These are phyloP conservation scores for Papilio xuthus DNA, from an alignment of 1,140 invertebrate species.

Conservation along the genomic window DNA sequence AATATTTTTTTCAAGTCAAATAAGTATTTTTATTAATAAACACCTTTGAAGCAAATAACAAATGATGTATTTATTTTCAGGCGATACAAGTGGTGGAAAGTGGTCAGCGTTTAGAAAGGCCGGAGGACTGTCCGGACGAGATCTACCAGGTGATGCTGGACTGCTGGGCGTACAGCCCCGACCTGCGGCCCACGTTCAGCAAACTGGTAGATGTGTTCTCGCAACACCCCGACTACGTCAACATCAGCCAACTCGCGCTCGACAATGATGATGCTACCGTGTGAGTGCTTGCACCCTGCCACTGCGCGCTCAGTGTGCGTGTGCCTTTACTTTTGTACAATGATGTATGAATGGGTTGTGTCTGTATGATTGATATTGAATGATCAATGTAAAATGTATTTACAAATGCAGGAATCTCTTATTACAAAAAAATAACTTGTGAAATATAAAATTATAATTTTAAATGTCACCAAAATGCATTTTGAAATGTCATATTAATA, in stretches of 20 bases:
- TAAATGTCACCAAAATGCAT: no score
- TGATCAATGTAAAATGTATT: background rate
- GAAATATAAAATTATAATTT: no score
- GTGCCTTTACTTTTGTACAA: background rate
- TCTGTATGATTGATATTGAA: background rate
- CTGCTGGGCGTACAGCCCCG: conserved; percentile 93
- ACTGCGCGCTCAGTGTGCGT: background rate
- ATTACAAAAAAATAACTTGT: no score
- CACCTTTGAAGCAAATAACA: no score
- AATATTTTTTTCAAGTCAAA: no score
- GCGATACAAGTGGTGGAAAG: conserved; percentile 91
- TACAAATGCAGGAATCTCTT: no score
- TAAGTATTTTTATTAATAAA: no score
- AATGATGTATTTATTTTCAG: conserved; percentile 72
- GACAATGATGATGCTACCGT: conserved; percentile 63
- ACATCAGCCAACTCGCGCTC: conserved; percentile 74
- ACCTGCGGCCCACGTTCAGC: conserved; percentile 90
- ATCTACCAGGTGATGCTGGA: conserved; percentile 94
- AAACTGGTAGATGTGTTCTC: conserved; percentile 90
- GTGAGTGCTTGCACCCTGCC: background rate
- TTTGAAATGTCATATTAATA: no score
- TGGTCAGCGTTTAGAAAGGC: conserved; percentile 88
- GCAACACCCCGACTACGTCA: conserved; percentile 86
- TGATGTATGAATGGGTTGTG: background rate
- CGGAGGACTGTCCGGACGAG: conserved; percentile 91